These are phyloP conservation scores for Protobothrops mucrosquamatus DNA, from an alignment of 2,113 vertebrate genomes.

Conservation along the genomic window DNA sequence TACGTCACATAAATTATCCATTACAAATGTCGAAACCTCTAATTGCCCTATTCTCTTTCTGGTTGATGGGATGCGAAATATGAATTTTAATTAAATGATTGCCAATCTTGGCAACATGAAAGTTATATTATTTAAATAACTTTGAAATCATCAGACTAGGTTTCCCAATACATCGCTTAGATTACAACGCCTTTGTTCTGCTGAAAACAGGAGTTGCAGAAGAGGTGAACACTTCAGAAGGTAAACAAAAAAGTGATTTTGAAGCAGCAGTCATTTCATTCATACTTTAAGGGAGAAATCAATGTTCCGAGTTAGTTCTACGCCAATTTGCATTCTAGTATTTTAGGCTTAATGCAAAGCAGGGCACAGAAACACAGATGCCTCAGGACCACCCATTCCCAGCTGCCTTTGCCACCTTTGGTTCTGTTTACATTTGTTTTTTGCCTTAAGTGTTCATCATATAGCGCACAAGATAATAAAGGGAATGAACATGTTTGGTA, in stretches of 20 bases:
- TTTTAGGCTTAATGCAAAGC: not conserved
- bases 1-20: not conserved
- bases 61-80: conserved; percentile 44
- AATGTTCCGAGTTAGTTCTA: conserved; percentile 6
- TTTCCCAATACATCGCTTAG: conserved; percentile 18
- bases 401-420: not conserved
- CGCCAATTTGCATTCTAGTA: not conserved
- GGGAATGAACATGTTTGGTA: not conserved
- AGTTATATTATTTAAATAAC: conserved; percentile 47
- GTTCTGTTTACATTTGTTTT: not conserved
- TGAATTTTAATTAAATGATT: conserved; percentile 64
- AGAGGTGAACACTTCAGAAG: not conserved
- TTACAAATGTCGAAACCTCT: conserved; percentile 59
- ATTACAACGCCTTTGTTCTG: conserved; percentile 45
- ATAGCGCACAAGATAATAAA: not conserved
- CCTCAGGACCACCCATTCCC: not conserved
- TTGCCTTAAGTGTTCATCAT: not conserved
- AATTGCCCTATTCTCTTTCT: conserved; percentile 65
- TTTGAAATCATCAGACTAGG: conserved; percentile 46
- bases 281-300: not conserved
- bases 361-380: not conserved
- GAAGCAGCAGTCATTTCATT: not conserved
- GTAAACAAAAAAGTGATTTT: rapidly evolving
- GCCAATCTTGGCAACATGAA: conserved; percentile 51
- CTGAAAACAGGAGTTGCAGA: not conserved